phyloP scores from a whole-genome alignment of 2,797 vertebrate genomes.

The Sylvilagus floridanus region DNA sequence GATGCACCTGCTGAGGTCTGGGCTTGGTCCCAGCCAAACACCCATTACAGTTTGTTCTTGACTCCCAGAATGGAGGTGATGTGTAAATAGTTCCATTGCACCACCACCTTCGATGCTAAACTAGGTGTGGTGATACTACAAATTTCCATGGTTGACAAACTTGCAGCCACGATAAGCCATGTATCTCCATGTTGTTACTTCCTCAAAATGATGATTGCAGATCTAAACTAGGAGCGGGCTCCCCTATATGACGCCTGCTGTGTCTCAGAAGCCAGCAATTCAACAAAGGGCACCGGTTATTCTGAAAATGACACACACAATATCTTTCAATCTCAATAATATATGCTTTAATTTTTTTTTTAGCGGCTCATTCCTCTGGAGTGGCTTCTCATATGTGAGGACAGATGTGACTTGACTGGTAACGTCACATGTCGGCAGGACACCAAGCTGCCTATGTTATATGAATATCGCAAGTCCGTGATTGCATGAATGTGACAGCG shows the following conservation, averaged over 20 bases:
- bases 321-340: conserved; percentile 29
- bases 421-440: conserved; percentile 20
- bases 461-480: background rate
- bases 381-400: background rate
- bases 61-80: background rate
- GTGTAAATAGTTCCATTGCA: background rate
- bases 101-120: conserved; percentile 55
- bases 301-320: background rate
- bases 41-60: background rate
- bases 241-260: conserved; percentile 11
- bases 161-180: conserved; percentile 64
- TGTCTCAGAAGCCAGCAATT: background rate
- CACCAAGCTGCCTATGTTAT: background rate
- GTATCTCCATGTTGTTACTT: conserved; percentile 46
- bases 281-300: background rate
- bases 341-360: conserved; percentile 6
- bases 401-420: conserved; percentile 7
- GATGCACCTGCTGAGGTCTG: background rate
- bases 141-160: conserved; percentile 72
- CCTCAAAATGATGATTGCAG: conserved; percentile 28
- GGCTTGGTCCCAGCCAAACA: conserved; percentile 10
- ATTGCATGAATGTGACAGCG: background rate
- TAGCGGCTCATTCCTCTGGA: background rate
- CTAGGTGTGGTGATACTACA: conserved; percentile 25
- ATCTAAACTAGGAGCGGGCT: conserved; percentile 45